Evolutionary conservation across 2,113 vertebrate species (phyloP).

Genomic region (Siniperca knerii): DNA sequence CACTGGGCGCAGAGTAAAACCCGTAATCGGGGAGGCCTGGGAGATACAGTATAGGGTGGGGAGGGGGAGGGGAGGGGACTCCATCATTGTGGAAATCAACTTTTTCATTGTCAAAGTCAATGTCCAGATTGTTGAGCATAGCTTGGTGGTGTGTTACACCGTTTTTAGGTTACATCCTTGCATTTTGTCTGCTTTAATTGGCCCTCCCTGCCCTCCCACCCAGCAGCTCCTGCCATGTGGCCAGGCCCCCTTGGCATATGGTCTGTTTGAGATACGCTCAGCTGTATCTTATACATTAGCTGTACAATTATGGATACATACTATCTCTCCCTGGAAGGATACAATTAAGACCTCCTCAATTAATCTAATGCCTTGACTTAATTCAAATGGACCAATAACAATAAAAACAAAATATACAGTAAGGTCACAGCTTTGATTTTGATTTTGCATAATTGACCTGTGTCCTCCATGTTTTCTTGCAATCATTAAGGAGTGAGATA

Average conservation of each 20-base stretch:
- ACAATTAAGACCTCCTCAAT: constrained; percentile 31
- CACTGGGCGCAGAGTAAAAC: constrained; percentile 91
- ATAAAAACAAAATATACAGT: constrained; percentile 51
- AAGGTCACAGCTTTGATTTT: constrained; percentile 34
- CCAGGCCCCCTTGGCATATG: constrained; percentile 49
- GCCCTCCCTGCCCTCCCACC: constrained; percentile 75
- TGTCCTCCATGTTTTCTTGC: constrained; percentile 36
- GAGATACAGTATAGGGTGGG: constrained; percentile 84
- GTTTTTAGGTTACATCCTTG: constrained; percentile 49
- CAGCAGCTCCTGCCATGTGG: constrained; percentile 70
- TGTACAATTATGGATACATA: constrained; percentile 31
- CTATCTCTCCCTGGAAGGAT: constrained; percentile 31
- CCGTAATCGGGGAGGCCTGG: constrained; percentile 89
- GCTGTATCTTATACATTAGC: constrained; percentile 39
- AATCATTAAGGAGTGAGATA: constrained; percentile 50
- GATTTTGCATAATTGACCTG: constrained; percentile 49
- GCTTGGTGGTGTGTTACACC: constrained; percentile 54
- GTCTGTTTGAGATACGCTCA: constrained; percentile 49
- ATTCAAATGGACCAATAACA: constrained; percentile 42
- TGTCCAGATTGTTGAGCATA: constrained; percentile 74
- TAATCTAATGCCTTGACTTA: neutral
- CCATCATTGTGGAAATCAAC: constrained; percentile 86
- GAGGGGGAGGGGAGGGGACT: constrained; percentile 79
- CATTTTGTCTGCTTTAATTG: constrained; percentile 59
- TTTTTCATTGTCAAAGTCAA: constrained; percentile 76